Evolutionary conservation across 2,113 vertebrate genomes (phyloP), one percentile per base, ranked within the genome.

Genomic region (Empidonax traillii): DNA sequence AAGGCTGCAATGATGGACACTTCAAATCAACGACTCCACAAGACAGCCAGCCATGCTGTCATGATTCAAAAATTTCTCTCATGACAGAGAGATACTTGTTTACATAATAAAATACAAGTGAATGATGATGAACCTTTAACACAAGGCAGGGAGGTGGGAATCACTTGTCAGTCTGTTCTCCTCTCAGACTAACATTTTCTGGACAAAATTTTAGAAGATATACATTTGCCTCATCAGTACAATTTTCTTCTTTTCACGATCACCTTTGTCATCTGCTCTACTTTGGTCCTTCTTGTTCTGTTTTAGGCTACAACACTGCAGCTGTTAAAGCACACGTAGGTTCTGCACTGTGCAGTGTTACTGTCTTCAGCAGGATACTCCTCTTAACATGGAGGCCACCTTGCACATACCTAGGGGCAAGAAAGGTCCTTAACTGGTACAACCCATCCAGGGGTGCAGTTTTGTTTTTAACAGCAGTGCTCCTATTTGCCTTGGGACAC

Each of bases 111-210:
- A 93, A 46, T 24, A 47, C 3, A 1, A 92, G 58, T 63, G 4
- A 91, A 18, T 52, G 39, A 78, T 67, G 46, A 69, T 31, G 52
- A 67, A 73, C 53, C 21, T 88, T 35, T 80, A 66, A 76, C 25
- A 49, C 0, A 20, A 16, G 41, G 23, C 4, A 12, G 2, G 22
- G 8, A 3, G 9, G 3, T 13, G 30, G 19, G 7, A 14, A 27
- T 5, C 13, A 2, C 44, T 80, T 39, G 12, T 28, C 55, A 87
- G 17, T 51, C 49, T 41, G 10, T 71, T 86, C 43, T 41, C 14
- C 44, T 49, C 37, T 80, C 33, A 85, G 30, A 62, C 20, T 30
- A 27, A 28, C 37, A 28, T 76, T 72, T 9, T 25, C 23, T 43
- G 35, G 46, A 62, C 33, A 85, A 65, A 87, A 55, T 53, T 62